phyloP scores from a whole-genome alignment of 2,113 vertebrate species.

The Paradisaea rubra region DNA sequence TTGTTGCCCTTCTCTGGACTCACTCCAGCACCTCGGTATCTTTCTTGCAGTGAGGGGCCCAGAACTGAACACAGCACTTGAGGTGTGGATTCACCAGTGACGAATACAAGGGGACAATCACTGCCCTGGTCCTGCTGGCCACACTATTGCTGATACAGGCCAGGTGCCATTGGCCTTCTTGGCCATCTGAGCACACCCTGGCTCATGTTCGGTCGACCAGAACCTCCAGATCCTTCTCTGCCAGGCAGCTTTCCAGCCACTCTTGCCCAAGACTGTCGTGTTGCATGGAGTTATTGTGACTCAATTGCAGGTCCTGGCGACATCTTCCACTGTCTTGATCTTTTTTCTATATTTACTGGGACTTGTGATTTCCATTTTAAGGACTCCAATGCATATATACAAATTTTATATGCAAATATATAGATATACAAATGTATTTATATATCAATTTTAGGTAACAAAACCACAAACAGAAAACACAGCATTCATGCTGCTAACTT shows the following conservation, averaged over 20 bases:
- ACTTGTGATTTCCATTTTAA: neutral
- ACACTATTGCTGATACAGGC: neutral
- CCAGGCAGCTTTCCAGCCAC: neutral
- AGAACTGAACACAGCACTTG: rapidly evolving
- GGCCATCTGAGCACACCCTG: neutral
- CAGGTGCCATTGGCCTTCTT: neutral
- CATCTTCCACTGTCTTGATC: neutral
- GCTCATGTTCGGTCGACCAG: neutral
- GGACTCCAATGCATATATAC: neutral
- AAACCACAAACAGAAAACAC: neutral
- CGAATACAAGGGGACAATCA: rapidly evolving
- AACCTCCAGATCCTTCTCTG: neutral
- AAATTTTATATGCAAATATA: neutral
- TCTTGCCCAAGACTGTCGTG: neutral
- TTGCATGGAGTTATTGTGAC: neutral
- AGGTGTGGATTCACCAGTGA: neutral
- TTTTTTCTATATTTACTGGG: neutral
- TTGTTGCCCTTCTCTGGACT: neutral
- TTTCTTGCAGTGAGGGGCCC: neutral
- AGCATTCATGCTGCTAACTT: neutral
- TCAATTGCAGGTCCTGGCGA: neutral
- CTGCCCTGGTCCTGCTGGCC: neutral
- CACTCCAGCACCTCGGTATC: rapidly evolving
- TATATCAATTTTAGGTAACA: neutral
- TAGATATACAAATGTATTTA: neutral